Evolutionary conservation across 2,113 vertebrate species (phyloP), one percentile per base, ranked within the genome.

Genomic region (Mesitornis unicolor): DNA sequence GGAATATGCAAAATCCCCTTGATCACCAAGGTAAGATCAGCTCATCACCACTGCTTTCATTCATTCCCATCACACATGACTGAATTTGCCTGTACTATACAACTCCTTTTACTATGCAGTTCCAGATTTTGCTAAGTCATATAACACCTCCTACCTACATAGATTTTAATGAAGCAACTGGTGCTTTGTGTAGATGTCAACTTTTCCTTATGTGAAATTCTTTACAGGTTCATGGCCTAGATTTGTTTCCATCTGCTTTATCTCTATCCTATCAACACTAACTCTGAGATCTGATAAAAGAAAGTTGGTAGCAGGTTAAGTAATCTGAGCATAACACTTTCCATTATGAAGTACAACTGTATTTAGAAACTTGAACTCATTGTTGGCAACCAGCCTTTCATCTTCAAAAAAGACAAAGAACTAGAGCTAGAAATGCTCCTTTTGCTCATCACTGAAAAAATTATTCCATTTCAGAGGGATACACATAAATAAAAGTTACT

Each of bases 331-430:
- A 54, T 16, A 90, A 71, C 38, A 38, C 29, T 88, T 90, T 83
- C 26, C 60, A 60, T 76, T 90, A 82, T 2, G 8, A 93, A 91
- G 33, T 64, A 59, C 24, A 93, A 83, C 29, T 54, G 20, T 45
- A 74, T 65, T 79, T 79, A 89, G 65, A 90, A 86, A 70, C 83
- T 45, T 86, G 51, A 89, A 92, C 82, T 86, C 33, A 45, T 43
- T 80, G 60, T 35, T 95, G 91, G 87, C 68, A 93, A 59, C 15
- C 78, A 90, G 60, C 22, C 51, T 87, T 90, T 78, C 56, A 56
- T 89, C 36, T 81, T 87, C 67, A 89, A 82, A 81, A 92, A 54
- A 73, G 48, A 81, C 56, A 91, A 93, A 90, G 45, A 94, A 69
- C 11, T 13, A 87, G 60, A 59, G 31, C 9, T 69, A 93, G 78